Evolutionary conservation across 2,113 vertebrate species (phyloP).

Genomic region (Aleadryas rufinucha): DNA sequence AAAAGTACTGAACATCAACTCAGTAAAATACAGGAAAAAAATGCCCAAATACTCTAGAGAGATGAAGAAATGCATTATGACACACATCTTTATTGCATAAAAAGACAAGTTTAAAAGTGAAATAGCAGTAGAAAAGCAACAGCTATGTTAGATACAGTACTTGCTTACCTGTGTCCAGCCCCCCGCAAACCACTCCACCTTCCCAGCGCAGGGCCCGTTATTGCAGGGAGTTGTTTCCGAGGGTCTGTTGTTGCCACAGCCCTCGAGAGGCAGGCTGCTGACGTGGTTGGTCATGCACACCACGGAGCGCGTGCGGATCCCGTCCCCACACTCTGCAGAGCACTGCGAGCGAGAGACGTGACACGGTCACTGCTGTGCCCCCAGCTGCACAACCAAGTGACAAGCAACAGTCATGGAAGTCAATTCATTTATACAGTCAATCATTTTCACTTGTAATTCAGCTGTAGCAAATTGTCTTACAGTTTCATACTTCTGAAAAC

Average conservation of each 20-base stretch:
- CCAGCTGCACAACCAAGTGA: rapidly evolving
- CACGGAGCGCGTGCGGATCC: constrained; percentile 81
- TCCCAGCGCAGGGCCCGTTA: constrained; percentile 86
- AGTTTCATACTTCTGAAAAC: background rate
- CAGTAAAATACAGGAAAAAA: background rate
- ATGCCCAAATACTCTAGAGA: background rate
- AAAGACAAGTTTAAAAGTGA: background rate
- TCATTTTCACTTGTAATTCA: background rate
- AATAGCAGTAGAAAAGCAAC: background rate
- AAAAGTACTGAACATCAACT: background rate
- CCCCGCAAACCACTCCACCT: constrained; percentile 90
- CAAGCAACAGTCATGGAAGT: rapidly evolving
- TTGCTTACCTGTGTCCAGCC: constrained; percentile 90
- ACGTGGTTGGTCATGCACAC: constrained; percentile 89
- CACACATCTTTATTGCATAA: background rate
- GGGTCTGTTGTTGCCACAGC: constrained; percentile 86
- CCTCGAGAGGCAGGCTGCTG: constrained; percentile 89
- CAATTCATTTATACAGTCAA: rapidly evolving
- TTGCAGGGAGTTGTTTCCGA: constrained; percentile 80
- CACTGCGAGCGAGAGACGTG: constrained; percentile 72
- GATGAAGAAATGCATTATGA: background rate
- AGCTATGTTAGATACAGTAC: rapidly evolving
- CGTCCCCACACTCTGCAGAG: constrained; percentile 86
- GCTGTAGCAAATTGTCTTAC: background rate
- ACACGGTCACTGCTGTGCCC: rapidly evolving